Evolutionary conservation across 2,888 invertebrate genomes (phyloP).

Genomic region (Unio delphinus): DNA sequence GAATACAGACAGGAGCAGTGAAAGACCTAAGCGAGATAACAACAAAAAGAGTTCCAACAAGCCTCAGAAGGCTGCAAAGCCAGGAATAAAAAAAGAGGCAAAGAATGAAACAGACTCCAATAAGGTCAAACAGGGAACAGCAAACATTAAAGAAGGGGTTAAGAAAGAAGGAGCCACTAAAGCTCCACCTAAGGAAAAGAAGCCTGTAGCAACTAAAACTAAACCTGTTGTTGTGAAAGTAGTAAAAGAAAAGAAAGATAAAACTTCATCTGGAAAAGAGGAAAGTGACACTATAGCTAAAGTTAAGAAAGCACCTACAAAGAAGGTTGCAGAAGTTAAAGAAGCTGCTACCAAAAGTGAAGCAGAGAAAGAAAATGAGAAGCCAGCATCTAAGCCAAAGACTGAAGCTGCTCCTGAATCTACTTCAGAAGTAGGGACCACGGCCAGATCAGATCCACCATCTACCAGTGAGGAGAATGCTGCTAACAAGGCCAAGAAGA

Average conservation of each 20-base stretch:
- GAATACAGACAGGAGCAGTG: slow-evolving; percentile 21
- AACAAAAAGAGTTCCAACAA: slow-evolving; percentile 6
- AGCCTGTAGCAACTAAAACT: slow-evolving; percentile 2
- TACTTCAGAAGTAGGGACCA: slow-evolving; percentile 1
- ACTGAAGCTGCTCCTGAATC: slow-evolving; percentile 9
- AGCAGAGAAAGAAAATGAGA: slow-evolving; percentile 9
- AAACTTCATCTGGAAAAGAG: neutral
- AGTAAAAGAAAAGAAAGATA: neutral
- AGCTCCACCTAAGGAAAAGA: slow-evolving; percentile 10
- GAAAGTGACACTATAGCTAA: slow-evolving; percentile 3
- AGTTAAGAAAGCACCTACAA: slow-evolving; percentile 2
- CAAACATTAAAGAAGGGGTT: slow-evolving; percentile 8
- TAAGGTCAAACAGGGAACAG: slow-evolving; percentile 7
- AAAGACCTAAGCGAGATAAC: slow-evolving; percentile 22
- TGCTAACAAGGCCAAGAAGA: slow-evolving; percentile 21
- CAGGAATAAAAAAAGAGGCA: neutral
- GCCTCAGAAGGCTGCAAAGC: neutral
- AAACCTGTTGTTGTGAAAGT: neutral
- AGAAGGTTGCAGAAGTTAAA: slow-evolving; percentile 4
- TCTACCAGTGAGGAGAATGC: slow-evolving; percentile 1
- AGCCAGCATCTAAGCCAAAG: slow-evolving; percentile 9
- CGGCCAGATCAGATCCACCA: neutral
- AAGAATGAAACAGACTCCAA: slow-evolving; percentile 42
- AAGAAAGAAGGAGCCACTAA: slow-evolving; percentile 10
- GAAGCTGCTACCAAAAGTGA: slow-evolving; percentile 12